These are phyloP conservation scores for Panthera tigris DNA, from an alignment of 2,113 vertebrate species.

Conservation along the genomic window DNA sequence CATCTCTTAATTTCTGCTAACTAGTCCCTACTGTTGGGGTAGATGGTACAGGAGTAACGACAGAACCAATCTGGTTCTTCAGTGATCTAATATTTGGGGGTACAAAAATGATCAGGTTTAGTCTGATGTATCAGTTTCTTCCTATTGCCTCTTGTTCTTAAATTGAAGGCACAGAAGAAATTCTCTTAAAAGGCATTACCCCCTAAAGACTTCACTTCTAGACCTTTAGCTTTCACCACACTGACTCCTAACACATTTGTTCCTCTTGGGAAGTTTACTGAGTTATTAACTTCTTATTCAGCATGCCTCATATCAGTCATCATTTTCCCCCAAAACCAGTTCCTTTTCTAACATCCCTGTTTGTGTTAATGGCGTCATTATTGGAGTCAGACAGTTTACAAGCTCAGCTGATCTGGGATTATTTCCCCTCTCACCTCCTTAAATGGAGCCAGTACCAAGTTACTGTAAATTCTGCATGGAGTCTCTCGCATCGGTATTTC, in stretches of 20 bases:
- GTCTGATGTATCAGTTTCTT: not conserved
- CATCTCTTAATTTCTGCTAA: not conserved
- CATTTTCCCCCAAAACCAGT: slow-evolving; percentile 47
- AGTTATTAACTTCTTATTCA: slow-evolving; percentile 9
- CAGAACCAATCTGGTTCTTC: not conserved
- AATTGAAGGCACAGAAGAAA: not conserved
- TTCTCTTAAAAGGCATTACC: not conserved
- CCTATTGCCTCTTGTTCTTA: not conserved
- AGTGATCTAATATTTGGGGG: not conserved
- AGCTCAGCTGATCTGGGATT: slow-evolving; percentile 29
- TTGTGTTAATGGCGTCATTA: slow-evolving; percentile 25
- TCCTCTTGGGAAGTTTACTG: not conserved
- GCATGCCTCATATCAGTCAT: slow-evolving; percentile 54
- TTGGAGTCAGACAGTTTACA: slow-evolving; percentile 32
- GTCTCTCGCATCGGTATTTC: not conserved
- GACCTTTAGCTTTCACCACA: not conserved
- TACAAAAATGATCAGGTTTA: not conserved
- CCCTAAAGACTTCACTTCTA: not conserved
- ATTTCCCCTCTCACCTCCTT: slow-evolving; percentile 17
- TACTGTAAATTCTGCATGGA: not conserved
- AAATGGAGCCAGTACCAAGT: slow-evolving; percentile 16
- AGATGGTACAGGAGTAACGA: not conserved
- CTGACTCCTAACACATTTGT: not conserved
- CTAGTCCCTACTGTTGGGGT: not conserved
- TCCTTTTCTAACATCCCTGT: slow-evolving; percentile 67